phyloP scores from a whole-genome alignment of 1,140 invertebrate species.

The Drosophila burlai region DNA sequence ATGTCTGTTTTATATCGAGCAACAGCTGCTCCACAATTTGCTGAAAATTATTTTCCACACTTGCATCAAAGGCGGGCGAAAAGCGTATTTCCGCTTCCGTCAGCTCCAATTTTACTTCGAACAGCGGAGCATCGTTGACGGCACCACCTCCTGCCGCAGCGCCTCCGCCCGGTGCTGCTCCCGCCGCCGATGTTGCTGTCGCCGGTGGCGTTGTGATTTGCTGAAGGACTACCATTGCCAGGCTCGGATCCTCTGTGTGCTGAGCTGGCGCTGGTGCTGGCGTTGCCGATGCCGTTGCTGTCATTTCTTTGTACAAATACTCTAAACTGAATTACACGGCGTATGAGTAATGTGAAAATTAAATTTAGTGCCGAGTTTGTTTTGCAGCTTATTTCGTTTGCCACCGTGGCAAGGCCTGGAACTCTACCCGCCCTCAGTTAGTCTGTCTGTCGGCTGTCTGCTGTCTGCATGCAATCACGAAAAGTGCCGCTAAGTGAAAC shows the following conservation, averaged over 20 bases:
- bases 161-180: constrained; percentile 15
- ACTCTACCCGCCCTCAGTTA: neutral
- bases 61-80: constrained; percentile 79
- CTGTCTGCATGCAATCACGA: constrained; percentile 78
- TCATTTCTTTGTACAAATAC: constrained; percentile 85
- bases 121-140: constrained; percentile 70
- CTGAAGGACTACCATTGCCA: constrained; percentile 61
- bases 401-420: constrained; percentile 8
- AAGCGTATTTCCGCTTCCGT: constrained; percentile 83
- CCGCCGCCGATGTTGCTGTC: constrained; percentile 27
- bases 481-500: constrained; percentile 82
- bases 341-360: constrained; percentile 85
- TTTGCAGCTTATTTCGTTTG: constrained; percentile 73
- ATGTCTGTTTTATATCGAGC: constrained; percentile 83
- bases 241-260: constrained; percentile 16
- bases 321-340: constrained; percentile 84
- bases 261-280: constrained; percentile 5
- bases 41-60: constrained; percentile 84
- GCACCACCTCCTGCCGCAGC: constrained; percentile 11
- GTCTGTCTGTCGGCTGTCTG: constrained; percentile 16
- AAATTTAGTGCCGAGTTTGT: constrained; percentile 79
- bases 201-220: constrained; percentile 66
- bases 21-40: constrained; percentile 85
- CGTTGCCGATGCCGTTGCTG: constrained; percentile 45
- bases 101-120: constrained; percentile 84